Conservation (phyloP, 2,113 vertebrate genomes). For the Phyllostomus hastatus region DNA sequence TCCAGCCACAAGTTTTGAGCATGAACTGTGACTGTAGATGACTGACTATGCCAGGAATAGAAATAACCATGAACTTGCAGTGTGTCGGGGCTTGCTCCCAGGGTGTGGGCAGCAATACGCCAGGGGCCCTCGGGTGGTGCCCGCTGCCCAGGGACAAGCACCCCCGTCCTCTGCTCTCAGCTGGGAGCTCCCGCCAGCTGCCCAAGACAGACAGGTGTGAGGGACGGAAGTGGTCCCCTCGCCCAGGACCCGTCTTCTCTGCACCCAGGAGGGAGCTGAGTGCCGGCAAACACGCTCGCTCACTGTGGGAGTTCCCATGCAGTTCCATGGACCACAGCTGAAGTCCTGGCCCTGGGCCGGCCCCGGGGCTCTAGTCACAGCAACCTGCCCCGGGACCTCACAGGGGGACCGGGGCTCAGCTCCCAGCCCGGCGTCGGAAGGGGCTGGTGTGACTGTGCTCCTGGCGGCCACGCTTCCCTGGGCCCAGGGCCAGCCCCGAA, state of each 20-base stretch:
- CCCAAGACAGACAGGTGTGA: rapidly evolving
- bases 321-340: background rate
- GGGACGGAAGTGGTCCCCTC: background rate
- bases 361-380: rapidly evolving
- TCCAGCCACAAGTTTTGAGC: slow-evolving; percentile 19
- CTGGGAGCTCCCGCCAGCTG: background rate
- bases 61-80: background rate
- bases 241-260: background rate
- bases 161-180: background rate
- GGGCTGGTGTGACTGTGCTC: background rate
- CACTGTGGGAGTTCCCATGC: background rate
- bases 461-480: background rate
- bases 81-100: background rate
- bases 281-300: background rate
- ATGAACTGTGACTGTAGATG: background rate
- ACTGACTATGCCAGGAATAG: background rate
- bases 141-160: too few species aligned
- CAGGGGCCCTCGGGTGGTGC: too few species aligned
- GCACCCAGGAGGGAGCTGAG: background rate
- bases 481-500: background rate
- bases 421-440: rapidly evolving
- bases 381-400: too few species aligned
- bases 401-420: background rate
- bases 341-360: background rate
- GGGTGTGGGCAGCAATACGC: too few species aligned